Base-by-base conservation (phyloP, 2,888 invertebrate genomes). In the Drepanosiphum platanoidis region DNA sequence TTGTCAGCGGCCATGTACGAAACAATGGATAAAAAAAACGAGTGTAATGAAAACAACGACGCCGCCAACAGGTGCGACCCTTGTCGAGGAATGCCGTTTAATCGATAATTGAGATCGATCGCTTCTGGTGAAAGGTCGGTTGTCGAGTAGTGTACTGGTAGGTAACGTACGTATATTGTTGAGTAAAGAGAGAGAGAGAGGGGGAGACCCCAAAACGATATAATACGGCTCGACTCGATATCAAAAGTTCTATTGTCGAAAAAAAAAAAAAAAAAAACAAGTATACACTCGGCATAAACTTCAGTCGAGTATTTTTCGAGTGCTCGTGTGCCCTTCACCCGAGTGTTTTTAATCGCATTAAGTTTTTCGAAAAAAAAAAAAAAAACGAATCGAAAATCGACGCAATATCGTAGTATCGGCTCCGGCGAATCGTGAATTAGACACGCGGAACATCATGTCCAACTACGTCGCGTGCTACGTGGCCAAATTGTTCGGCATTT, bases 81-180 rank as follows among this genome's bases (percentile, higher is more conserved):
- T 52, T 36, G 9, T 70, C 27, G 52, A 22, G 58, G 4, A 81
- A 58, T 52, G 22, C 36, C 58, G 3, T 58, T 30, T 30, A 71
- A 58, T 71, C 81, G 22, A 81, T 81, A 71, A 81, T 81, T 81
- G 71, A 72, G 39, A 81, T 72, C 39, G 81, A 81, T 81, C 46
- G 58, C 1, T 30, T n/a, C 61, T n/a, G 13, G 30, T 64, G 27
- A 46, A 15, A 9, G 32, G 42, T 52, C 52, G 18, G 52, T 36
- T 27, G 34, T 68, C 34, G 18, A 52, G 52, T 68, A 52, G 52
- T 68, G 18, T 27, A 34, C 15, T 80, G 66, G 42, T 30, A 30
- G 30, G 42, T 11, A 27, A 8, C 46, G 46, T 7, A n/a, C n/a
- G n/a, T 8, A n/a, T 34, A 68, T 46, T 68, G 52, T 68, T 15